Percentiles rank a stretch among this genome's conserved stretches.
Conservation (phyloP, 1,140 invertebrate genomes). For the Nephila pilipes region DNA sequence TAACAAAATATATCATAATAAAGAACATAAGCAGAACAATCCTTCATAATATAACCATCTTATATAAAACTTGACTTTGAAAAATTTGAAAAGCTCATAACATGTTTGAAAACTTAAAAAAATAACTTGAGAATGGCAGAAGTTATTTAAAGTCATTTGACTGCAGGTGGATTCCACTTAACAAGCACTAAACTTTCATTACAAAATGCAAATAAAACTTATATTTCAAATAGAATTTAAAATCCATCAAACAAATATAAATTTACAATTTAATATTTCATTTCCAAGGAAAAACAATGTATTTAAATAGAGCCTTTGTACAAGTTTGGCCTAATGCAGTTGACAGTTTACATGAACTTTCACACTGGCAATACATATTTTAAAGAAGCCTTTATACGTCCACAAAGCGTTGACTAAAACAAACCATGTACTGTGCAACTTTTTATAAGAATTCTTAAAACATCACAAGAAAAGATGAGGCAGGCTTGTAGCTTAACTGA, state of each 20-base stretch:
- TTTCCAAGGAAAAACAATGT: background rate
- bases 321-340: conserved; percentile 23
- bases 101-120: background rate
- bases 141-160: background rate
- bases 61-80: conserved; percentile 17
- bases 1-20: conserved; percentile 25
- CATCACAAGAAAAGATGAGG: conserved; percentile 35
- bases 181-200: background rate
- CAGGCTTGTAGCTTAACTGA: background rate
- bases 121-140: background rate
- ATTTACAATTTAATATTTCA: background rate
- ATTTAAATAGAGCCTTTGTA: conserved; percentile 9
- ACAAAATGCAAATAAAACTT: background rate
- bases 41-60: background rate
- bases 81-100: background rate
- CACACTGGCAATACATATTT: background rate
- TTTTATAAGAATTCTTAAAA: conserved; percentile 32
- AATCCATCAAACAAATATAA: conserved; percentile 7
- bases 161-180: background rate
- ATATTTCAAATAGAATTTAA: background rate
- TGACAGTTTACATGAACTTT: conserved; percentile 17
- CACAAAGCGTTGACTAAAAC: conserved; percentile 59
- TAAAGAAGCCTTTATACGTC: conserved; percentile 33
- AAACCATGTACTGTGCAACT: conserved; percentile 62
- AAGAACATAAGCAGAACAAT: conserved; percentile 15